Evolutionary conservation across 2,797 vertebrate genomes (phyloP).

Genomic region (Gallinago solitaria): DNA sequence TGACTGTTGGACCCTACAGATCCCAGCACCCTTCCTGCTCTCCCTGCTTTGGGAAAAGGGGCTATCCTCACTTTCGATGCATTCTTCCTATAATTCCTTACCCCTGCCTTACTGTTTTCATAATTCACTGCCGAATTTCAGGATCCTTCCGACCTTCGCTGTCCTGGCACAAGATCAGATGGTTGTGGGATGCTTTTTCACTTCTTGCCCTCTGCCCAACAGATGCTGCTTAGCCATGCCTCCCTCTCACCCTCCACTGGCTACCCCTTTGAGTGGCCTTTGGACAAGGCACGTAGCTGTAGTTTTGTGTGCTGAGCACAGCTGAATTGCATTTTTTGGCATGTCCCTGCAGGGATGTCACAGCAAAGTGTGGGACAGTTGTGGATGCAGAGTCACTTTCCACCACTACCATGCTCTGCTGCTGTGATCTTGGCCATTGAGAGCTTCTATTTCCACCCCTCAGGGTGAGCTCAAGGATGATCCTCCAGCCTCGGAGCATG

Average conservation of each 20-base stretch:
- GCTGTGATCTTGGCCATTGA: neutral
- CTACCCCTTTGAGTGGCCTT: neutral
- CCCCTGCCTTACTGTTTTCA: neutral
- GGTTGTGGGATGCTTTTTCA: neutral
- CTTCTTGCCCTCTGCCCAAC: neutral
- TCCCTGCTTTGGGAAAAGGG: neutral
- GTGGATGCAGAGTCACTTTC: no score
- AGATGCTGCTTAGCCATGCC: neutral
- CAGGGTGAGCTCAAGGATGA: neutral
- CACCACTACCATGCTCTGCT: no score
- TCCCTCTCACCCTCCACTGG: neutral
- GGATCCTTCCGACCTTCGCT: neutral
- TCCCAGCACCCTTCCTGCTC: neutral
- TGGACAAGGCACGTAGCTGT: neutral
- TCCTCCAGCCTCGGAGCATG: neutral
- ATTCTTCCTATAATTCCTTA: neutral
- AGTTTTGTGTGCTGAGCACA: neutral
- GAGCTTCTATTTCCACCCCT: neutral
- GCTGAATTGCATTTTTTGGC: neutral
- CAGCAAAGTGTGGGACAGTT: accelerated
- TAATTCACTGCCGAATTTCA: neutral
- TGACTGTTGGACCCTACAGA: neutral
- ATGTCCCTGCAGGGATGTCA: neutral
- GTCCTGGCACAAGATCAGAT: neutral
- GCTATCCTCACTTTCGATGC: neutral